A percentile compares a stretch with the other conserved stretches of the same genome.
Evolutionary conservation across 2,888 invertebrate genomes (phyloP).

Genomic region (Electrophaes corylata): DNA sequence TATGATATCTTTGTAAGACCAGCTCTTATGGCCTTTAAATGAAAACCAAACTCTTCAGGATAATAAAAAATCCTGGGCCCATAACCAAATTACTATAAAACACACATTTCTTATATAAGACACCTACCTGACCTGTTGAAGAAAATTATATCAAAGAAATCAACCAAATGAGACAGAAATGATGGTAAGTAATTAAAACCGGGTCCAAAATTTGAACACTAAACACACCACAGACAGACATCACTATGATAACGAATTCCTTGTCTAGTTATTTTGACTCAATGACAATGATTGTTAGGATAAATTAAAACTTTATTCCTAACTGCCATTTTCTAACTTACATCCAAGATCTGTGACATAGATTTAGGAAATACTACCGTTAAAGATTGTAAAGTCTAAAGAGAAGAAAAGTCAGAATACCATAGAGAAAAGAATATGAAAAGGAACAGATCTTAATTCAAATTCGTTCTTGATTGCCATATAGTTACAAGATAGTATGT

Average conservation of each 20-base stretch:
- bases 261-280: background rate
- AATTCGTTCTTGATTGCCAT: background rate
- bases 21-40: conserved; percentile 42
- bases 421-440: background rate
- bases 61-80: background rate
- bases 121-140: conserved; percentile 4
- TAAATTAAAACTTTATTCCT: background rate
- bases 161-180: background rate
- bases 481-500: no score
- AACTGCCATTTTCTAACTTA: background rate
- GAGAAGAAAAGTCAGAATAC: background rate
- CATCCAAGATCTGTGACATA: background rate
- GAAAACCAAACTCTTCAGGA: background rate
- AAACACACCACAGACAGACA: conserved; percentile 1
- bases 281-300: background rate
- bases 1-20: conserved; percentile 38
- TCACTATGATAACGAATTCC: background rate
- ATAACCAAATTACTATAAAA: conserved; percentile 19
- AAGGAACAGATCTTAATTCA: background rate
- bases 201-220: background rate
- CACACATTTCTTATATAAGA: conserved; percentile 11
- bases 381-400: background rate
- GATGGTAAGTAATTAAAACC: background rate
- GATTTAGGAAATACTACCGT: background rate
- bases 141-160: background rate